Evolutionary conservation across 2,113 vertebrate genomes (phyloP), one percentile per base, ranked within the genome.

Genomic region (Pristiophorus japonicus): DNA sequence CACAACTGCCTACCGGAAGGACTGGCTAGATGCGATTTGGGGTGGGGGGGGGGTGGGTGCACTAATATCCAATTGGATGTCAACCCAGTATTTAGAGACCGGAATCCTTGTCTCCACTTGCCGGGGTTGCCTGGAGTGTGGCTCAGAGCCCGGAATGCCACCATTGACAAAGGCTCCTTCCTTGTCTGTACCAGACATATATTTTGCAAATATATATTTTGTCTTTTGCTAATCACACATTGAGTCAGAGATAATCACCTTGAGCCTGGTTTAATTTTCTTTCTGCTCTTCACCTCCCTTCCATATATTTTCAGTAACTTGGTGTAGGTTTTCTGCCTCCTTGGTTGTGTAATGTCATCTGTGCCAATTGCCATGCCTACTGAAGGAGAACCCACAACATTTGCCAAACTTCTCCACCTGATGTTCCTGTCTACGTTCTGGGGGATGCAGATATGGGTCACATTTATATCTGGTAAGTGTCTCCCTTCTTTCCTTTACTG

Each of bases 401-500:
- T 96, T 0, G 96, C 97, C 96, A 98, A 98, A 96, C 95, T 98
- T 96, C 97, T 98, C 95, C 98, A 98, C 96, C 97, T 98, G 93
- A 34, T 98, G 67, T 96, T 98, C 78, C 98, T 98, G 62, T 98
- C 98, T 93, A 98, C 97, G 78, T 98, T 97, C 96, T 98, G 98
- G 98, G 98, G 98, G 30, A 98, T 98, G 98, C 98, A 98, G 97
- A 97, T 98, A 55, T 98, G 98, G 98, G 97, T 98, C 96, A 98
- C 97, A 92, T 98, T 98, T 30, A 97, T 98, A 96, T 98, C 98
- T 1, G 98, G 97, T 98, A 85, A 94, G 97, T 97, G 55, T 88
- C 62, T 42, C 20, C 20, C 62, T 11, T 67, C 42, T 47, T 67
- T 66, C 3, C 38, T 67, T 42, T 34, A n/a, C 63, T 67, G 45